Conservation (phyloP, 2,888 invertebrate species). For the Eupeodes luniger region DNA sequence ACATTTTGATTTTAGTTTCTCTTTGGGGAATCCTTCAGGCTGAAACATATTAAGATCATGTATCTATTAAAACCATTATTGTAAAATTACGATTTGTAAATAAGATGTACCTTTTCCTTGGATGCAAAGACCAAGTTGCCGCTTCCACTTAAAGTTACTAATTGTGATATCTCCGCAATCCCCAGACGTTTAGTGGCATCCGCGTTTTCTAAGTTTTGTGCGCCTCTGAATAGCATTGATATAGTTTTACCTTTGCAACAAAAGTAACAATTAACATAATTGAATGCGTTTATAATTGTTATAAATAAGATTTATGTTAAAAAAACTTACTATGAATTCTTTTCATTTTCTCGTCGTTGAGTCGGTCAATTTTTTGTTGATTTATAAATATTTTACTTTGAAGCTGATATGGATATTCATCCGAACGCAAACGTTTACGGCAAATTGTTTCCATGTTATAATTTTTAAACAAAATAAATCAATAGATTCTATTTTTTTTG, state of each 20-base stretch:
- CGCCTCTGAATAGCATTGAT: conserved; percentile 73
- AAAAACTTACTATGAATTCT: conserved; percentile 73
- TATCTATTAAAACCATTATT: not conserved
- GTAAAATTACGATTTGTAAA: not conserved
- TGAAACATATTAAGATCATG: not conserved
- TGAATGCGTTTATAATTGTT: too few relatives aligned
- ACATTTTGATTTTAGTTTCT: conserved; percentile 68
- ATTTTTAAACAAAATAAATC: not conserved
- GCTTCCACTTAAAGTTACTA: conserved; percentile 69
- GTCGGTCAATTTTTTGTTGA: conserved; percentile 68
- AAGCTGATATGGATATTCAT: conserved; percentile 58
- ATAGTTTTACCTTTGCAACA: conserved; percentile 72
- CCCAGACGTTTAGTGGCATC: not conserved
- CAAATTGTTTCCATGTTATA: conserved; percentile 52
- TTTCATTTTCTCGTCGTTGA: conserved; percentile 72
- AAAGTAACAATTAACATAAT: not conserved
- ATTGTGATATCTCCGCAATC: conserved; percentile 25
- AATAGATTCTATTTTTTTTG: not conserved
- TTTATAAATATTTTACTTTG: conserved; percentile 77
- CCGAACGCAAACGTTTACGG: conserved; percentile 75
- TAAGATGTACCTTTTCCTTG: conserved; percentile 55
- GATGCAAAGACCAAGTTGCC: conserved; percentile 62
- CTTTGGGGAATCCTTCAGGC: conserved; percentile 63
- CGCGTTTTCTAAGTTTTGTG: conserved; percentile 65
- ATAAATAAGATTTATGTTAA: not conserved